Evolutionary conservation across 2,888 invertebrate genomes (phyloP).

Genomic region (Leptinotarsa rubiginosa): DNA sequence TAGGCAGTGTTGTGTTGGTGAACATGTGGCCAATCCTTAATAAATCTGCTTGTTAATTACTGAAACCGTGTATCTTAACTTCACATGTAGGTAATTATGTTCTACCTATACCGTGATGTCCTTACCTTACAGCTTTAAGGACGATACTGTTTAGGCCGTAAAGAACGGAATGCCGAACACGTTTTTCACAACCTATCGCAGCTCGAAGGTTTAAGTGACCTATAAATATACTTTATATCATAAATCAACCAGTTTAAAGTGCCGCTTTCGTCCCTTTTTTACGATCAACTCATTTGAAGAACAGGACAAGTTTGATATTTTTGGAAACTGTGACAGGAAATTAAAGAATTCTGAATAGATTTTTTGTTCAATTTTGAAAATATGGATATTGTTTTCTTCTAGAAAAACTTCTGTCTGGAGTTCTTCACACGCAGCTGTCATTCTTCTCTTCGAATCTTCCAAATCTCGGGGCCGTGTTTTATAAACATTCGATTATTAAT

Average conservation of each 20-base stretch:
- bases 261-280: conserved; percentile 45
- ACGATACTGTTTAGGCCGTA: conserved; percentile 54
- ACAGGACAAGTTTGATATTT: background rate
- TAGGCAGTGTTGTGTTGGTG: conserved; percentile 57
- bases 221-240: conserved; percentile 60
- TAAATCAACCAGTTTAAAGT: conserved; percentile 57
- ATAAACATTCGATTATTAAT: too few relatives aligned
- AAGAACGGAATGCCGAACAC: conserved; percentile 54
- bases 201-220: conserved; percentile 58
- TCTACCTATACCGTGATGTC: conserved; percentile 51
- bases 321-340: background rate
- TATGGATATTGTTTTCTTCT: too few relatives aligned
- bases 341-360: too few relatives aligned
- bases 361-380: too few relatives aligned
- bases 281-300: conserved; percentile 1
- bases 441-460: too few relatives aligned
- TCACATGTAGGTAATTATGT: conserved; percentile 58
- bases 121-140: conserved; percentile 48
- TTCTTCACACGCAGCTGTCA: too few relatives aligned
- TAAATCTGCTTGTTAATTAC: conserved; percentile 64
- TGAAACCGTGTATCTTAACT: conserved; percentile 59
- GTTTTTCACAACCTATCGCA: conserved; percentile 59
- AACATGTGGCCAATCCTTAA: conserved; percentile 61
- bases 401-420: too few relatives aligned
- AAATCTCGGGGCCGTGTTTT: too few relatives aligned